phyloP scores from a whole-genome alignment of 2,888 invertebrate species.

The Heliconius aoede region DNA sequence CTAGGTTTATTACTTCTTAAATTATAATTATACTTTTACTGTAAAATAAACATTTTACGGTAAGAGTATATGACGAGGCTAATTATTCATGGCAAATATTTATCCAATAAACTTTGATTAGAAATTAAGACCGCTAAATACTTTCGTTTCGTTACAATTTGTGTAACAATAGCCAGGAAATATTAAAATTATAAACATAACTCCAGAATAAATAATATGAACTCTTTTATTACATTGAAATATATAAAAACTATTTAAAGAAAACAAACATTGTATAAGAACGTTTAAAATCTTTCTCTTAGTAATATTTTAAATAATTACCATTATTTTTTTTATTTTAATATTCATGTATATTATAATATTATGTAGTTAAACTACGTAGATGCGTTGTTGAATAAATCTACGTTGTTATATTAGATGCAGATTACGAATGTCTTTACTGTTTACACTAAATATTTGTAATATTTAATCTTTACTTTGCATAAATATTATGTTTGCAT shows the following conservation, averaged over 20 bases:
- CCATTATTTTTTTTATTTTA: neutral
- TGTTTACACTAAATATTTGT: constrained; percentile 10
- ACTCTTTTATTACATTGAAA: too few relatives aligned
- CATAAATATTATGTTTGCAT: constrained; percentile 9
- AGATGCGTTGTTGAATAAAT: neutral
- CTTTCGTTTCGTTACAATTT: too few relatives aligned
- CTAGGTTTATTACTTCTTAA: neutral
- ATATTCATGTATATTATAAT: neutral
- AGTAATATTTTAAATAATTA: neutral
- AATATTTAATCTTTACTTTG: constrained; percentile 16
- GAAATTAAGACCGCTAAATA: too few relatives aligned
- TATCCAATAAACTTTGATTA: neutral
- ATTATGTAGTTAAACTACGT: neutral
- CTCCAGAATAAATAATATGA: too few relatives aligned
- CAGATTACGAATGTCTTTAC: neutral
- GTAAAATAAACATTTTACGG: neutral
- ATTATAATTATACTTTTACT: too few relatives aligned
- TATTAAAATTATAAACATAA: too few relatives aligned
- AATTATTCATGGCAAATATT: neutral
- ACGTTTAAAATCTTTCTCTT: neutral
- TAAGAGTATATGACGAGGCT: too few relatives aligned
- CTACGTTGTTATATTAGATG: neutral
- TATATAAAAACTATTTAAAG: neutral
- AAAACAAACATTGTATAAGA: neutral
- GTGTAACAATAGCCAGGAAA: too few relatives aligned